Conservation (phyloP, 2,888 invertebrate species). For the Pachydiplax longipennis region DNA sequence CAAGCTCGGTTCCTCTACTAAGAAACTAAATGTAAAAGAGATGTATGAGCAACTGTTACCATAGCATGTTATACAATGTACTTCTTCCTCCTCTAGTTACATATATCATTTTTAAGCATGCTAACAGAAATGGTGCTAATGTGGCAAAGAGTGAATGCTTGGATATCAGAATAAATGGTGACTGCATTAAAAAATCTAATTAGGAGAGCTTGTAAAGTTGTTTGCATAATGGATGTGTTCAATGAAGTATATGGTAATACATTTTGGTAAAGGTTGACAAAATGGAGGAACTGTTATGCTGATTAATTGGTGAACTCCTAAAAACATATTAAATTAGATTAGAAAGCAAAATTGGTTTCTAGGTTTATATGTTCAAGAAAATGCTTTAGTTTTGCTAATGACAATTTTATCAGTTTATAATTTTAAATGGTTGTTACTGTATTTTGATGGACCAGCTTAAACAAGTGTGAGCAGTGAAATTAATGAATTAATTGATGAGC, state of each 20-base stretch:
- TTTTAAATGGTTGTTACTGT: constrained; percentile 35
- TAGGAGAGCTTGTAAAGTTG: constrained; percentile 43
- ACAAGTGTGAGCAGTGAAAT: background rate
- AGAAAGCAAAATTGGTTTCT: background rate
- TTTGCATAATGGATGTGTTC: constrained; percentile 19
- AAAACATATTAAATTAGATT: constrained; percentile 2
- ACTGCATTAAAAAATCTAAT: constrained; percentile 20
- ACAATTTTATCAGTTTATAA: constrained; percentile 21
- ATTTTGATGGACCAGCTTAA: constrained; percentile 41
- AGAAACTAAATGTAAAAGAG: constrained; percentile 27
- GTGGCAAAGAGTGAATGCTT: constrained; percentile 42
- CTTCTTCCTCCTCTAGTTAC: constrained; percentile 42
- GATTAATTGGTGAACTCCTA: constrained; percentile 21
- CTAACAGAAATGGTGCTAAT: constrained; percentile 43
- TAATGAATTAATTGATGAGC: constrained; percentile 1
- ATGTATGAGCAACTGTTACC: constrained; percentile 39
- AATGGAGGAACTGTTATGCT: background rate
- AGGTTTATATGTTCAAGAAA: constrained; percentile 1
- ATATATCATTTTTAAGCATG: constrained; percentile 41
- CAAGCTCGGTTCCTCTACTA: constrained; percentile 34
- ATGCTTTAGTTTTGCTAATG: constrained; percentile 5
- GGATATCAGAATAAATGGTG: constrained; percentile 36
- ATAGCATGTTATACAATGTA: constrained; percentile 29
- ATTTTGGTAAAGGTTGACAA: background rate
- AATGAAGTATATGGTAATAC: constrained; percentile 2